These are phyloP conservation scores for Cataglyphis altisquamis DNA, from an alignment of 2,888 invertebrate species.

Conservation along the genomic window DNA sequence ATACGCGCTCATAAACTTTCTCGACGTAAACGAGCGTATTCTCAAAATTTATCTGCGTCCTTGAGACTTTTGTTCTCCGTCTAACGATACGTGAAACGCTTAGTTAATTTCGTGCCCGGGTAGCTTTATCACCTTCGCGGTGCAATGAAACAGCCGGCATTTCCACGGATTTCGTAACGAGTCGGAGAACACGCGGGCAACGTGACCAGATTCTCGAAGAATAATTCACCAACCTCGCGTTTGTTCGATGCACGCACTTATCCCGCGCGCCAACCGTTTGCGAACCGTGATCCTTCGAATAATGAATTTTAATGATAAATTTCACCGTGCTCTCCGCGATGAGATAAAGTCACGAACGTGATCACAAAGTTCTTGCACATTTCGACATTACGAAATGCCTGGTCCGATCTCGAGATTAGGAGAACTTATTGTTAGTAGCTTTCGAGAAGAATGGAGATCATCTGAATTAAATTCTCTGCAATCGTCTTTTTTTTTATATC, in stretches of 20 bases:
- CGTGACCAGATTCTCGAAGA: conserved; percentile 41
- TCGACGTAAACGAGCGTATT: conserved; percentile 4
- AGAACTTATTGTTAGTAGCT: conserved; percentile 1
- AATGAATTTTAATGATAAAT: conserved; percentile 53
- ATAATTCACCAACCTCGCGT: conserved; percentile 30
- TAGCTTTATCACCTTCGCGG: conserved; percentile 32
- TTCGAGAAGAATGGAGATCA: conserved; percentile 52
- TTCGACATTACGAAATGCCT: conserved; percentile 57
- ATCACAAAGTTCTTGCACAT: conserved; percentile 3
- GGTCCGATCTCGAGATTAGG: background rate
- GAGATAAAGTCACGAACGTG: conserved; percentile 40
- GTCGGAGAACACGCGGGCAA: conserved; percentile 12
- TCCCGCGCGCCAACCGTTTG: conserved; percentile 37
- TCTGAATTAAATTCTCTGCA: background rate
- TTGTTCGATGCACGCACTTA: conserved; percentile 33
- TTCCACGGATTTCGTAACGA: conserved; percentile 46
- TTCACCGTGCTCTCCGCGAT: conserved; percentile 22
- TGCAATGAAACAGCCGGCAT: conserved; percentile 26
- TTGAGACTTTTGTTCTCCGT: conserved; percentile 7
- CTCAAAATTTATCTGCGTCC: conserved; percentile 34
- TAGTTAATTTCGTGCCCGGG: background rate
- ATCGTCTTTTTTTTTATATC: background rate
- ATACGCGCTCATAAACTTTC: background rate
- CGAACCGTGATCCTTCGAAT: conserved; percentile 55
- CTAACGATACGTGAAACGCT: conserved; percentile 3